Evolutionary conservation across 2,113 vertebrate species (phyloP).

Genomic region (Scolopax mira): DNA sequence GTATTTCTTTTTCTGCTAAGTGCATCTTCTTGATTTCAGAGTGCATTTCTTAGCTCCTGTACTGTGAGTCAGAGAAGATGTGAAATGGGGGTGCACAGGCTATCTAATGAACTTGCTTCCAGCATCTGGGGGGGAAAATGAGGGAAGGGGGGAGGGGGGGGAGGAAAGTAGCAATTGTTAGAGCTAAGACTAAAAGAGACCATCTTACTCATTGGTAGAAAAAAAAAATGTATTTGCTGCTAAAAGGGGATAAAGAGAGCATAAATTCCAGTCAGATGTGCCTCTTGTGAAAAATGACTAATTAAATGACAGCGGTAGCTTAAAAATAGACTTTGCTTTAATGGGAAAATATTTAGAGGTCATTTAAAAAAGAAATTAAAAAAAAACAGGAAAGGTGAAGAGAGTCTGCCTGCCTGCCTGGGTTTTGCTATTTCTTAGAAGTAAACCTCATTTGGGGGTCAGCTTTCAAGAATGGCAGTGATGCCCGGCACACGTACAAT

Average conservation of each 20-base stretch:
- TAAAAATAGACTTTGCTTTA: constrained; percentile 41
- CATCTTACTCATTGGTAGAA: neutral
- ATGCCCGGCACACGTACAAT: neutral
- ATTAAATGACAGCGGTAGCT: neutral
- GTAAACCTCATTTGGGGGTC: neutral
- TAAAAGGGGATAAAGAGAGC: constrained; percentile 3
- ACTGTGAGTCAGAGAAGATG: neutral
- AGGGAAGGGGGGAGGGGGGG: neutral
- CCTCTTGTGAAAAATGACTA: constrained; percentile 23
- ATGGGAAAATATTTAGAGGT: constrained; percentile 41
- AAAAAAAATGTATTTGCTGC: neutral
- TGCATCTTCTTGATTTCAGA: neutral
- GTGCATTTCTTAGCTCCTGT: neutral
- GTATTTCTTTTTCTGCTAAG: neutral
- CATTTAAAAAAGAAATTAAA: neutral
- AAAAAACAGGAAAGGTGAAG: neutral
- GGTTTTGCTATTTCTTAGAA: constrained; percentile 18
- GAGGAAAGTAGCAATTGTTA: neutral
- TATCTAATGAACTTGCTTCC: neutral
- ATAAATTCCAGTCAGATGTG: constrained; percentile 36
- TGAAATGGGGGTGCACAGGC: neutral
- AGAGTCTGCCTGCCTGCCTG: neutral
- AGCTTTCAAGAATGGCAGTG: neutral
- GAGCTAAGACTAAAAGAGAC: neutral
- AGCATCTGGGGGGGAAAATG: neutral